phyloP scores from a whole-genome alignment of 2,113 vertebrate genomes.

The Crotalus tigris region DNA sequence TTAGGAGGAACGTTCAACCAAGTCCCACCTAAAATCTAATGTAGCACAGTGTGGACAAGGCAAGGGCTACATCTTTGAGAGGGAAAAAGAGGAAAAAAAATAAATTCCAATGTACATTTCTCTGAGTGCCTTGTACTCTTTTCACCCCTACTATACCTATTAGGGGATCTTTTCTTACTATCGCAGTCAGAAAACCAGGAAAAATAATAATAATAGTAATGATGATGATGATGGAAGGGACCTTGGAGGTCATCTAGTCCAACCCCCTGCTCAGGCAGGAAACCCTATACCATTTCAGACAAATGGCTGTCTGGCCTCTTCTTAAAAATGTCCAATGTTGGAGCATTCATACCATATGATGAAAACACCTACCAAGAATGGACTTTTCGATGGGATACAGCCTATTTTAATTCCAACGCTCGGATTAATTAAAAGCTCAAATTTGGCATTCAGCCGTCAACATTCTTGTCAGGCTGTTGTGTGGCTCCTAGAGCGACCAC shows the following conservation, averaged over 20 bases:
- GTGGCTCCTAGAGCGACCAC: conserved; percentile 37
- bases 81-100: neutral
- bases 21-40: neutral
- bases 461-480: conserved; percentile 57
- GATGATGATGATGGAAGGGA: too few species aligned
- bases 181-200: neutral
- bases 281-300: too few species aligned
- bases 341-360: neutral
- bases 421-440: conserved; percentile 43
- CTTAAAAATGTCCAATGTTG: too few species aligned
- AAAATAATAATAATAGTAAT: too few species aligned
- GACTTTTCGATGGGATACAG: conserved; percentile 45
- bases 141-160: neutral
- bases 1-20: neutral
- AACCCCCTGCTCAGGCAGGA: too few species aligned
- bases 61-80: neutral
- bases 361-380: conserved; percentile 32
- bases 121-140: neutral
- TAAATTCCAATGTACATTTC: neutral
- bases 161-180: neutral
- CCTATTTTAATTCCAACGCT: conserved; percentile 47
- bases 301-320: too few species aligned
- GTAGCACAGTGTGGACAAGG: neutral
- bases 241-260: too few species aligned
- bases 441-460: conserved; percentile 6